phyloP scores from a whole-genome alignment of 2,113 vertebrate genomes.

The Peromyscus polionotus region DNA sequence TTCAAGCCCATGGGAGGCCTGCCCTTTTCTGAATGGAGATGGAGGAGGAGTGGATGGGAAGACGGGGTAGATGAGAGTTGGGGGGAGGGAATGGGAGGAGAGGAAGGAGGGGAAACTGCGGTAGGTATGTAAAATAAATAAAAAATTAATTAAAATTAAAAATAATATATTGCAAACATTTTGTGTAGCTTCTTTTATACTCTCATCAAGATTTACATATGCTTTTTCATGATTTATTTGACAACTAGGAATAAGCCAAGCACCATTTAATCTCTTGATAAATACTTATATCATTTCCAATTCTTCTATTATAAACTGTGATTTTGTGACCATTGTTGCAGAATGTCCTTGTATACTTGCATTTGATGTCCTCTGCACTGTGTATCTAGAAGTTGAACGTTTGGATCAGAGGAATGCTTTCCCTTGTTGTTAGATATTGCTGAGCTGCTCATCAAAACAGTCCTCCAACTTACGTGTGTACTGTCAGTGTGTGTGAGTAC shows the following conservation, averaged over 20 bases:
- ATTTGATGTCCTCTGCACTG: background rate
- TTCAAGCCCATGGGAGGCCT: no score
- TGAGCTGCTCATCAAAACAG: background rate
- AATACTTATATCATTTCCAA: background rate
- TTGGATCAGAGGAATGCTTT: background rate
- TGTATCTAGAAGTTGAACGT: background rate
- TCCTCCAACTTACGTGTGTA: background rate
- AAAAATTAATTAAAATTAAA: no score
- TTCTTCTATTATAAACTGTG: background rate
- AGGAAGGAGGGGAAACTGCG: no score
- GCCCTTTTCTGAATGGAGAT: no score
- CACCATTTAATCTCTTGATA: background rate
- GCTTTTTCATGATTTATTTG: background rate
- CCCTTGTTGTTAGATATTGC: background rate
- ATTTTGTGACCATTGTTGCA: background rate
- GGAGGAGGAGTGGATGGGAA: no score
- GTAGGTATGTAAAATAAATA: no score
- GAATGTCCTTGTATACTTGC: background rate
- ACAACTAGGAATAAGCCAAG: background rate
- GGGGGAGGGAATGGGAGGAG: no score
- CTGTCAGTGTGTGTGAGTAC: background rate
- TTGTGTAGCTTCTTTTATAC: background rate
- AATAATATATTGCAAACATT: background rate
- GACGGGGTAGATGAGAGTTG: no score
- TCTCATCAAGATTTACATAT: background rate